Percentiles rank a stretch among this genome's conserved stretches.
Conservation (phyloP, 2,113 vertebrate species). For the Rafetus swinhoei region DNA sequence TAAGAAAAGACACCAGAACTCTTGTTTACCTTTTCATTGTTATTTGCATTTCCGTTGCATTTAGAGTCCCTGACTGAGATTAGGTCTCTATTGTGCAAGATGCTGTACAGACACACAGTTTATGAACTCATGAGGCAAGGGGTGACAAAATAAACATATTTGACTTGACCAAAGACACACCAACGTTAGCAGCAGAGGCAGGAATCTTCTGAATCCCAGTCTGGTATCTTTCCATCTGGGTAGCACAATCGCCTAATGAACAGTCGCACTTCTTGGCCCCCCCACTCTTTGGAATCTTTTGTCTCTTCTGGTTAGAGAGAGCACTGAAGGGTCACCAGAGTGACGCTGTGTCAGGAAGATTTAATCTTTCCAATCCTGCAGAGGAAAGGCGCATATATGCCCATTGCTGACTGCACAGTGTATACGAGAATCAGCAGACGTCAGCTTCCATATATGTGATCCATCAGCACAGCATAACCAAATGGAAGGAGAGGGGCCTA, state of each 20-base stretch:
- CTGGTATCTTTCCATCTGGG: background rate
- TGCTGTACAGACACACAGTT: background rate
- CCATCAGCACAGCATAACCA: background rate
- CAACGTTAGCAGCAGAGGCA: background rate
- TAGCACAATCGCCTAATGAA: background rate
- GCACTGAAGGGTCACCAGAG: background rate
- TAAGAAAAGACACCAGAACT: background rate
- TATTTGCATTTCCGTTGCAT: background rate
- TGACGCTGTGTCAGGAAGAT: slow-evolving; percentile 11
- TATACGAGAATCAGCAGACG: slow-evolving; percentile 19
- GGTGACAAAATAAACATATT: background rate
- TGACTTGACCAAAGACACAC: background rate
- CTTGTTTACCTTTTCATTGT: background rate
- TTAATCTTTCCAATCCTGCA: slow-evolving; percentile 13
- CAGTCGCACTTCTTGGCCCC: too few species aligned
- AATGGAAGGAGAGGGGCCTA: slow-evolving; percentile 1
- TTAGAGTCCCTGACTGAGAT: background rate
- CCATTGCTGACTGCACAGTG: slow-evolving; percentile 19
- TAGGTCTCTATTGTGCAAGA: background rate
- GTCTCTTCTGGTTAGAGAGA: background rate
- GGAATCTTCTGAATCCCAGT: background rate
- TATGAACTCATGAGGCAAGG: background rate
- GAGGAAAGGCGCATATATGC: slow-evolving; percentile 1
- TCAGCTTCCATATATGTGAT: slow-evolving; percentile 40
- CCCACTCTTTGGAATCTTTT: accelerated